These are phyloP conservation scores for Oryzias woworae DNA, from an alignment of 2,113 vertebrate genomes.

Conservation along the genomic window DNA sequence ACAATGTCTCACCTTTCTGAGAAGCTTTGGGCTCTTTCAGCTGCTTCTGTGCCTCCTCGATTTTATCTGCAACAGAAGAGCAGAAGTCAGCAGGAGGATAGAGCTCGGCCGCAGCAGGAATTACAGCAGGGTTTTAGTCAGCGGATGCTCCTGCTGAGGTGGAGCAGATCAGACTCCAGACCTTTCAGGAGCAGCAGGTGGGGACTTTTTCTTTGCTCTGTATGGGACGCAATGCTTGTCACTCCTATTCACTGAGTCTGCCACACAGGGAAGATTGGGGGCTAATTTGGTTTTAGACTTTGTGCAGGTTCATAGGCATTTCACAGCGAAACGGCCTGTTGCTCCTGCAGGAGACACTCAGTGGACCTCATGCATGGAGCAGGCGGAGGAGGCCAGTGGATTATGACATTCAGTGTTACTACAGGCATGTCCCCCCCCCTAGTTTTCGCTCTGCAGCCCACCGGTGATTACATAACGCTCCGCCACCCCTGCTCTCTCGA, in stretches of 20 bases:
- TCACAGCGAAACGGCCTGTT: neutral
- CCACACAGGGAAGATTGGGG: no score
- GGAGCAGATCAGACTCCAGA: no score
- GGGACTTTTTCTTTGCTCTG: no score
- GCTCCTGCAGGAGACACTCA: no score
- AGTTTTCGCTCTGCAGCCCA: conserved; percentile 30
- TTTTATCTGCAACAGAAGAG: conserved; percentile 89
- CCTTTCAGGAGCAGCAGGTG: no score
- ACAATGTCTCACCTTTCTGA: conserved; percentile 84
- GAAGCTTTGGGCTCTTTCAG: conserved; percentile 89
- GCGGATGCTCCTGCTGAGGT: no score
- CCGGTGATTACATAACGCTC: conserved; percentile 59
- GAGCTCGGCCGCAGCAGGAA: conserved; percentile 22
- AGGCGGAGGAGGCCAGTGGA: conserved; percentile 54
- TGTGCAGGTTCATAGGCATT: no score
- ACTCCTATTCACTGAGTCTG: no score
- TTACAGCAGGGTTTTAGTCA: conserved; percentile 1
- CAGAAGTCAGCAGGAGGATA: conserved; percentile 31
- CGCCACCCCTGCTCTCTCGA: conserved; percentile 55
- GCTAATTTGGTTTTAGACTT: no score
- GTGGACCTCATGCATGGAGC: neutral
- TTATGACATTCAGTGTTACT: conserved; percentile 64
- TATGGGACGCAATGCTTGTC: no score
- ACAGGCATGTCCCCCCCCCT: conserved; percentile 55
- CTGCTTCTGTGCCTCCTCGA: conserved; percentile 98